Conservation (phyloP, 30 jellyfish, hydroid and myxozoan species). For the Cassiopea xamachana region DNA sequence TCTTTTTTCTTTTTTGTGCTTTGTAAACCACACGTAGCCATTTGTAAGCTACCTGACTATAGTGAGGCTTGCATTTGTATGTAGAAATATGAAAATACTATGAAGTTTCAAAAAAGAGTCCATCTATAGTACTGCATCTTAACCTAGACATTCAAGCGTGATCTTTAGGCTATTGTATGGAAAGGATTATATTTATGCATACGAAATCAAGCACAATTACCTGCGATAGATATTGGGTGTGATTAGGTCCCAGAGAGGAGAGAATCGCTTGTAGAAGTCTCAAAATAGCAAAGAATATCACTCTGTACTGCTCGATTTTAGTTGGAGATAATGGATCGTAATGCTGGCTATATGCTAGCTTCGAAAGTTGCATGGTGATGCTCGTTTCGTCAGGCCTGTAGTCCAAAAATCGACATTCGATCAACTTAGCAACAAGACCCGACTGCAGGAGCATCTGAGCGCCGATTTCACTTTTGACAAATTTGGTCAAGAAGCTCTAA, state of each 20-base stretch:
- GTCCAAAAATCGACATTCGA: conserved; percentile 88
- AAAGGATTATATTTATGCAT: neutral
- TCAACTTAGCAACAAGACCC: conserved; percentile 69
- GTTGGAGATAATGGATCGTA: conserved; percentile 83
- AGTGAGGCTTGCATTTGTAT: too few species aligned
- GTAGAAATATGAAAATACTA: too few species aligned
- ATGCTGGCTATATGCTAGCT: conserved; percentile 47
- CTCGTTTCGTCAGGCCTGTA: conserved; percentile 69
- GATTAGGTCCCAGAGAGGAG: conserved; percentile 87
- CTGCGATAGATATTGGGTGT: conserved; percentile 72
- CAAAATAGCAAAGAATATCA: conserved; percentile 69
- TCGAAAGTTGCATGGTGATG: conserved; percentile 43
- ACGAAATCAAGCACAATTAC: conserved; percentile 20
- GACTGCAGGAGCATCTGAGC: conserved; percentile 88
- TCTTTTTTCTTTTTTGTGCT: too few species aligned
- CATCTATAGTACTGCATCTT: too few species aligned
- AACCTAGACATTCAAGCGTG: too few species aligned
- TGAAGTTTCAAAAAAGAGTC: too few species aligned
- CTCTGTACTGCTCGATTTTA: conserved; percentile 74
- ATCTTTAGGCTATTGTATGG: too few species aligned
- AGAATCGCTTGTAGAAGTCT: conserved; percentile 75
- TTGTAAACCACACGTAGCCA: too few species aligned
- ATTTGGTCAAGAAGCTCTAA: conserved; percentile 81
- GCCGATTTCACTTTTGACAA: conserved; percentile 82
- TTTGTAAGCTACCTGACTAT: too few species aligned